Evolutionary conservation across 2,888 invertebrate species (phyloP), one percentile per base, ranked within the genome.

Genomic region (Deroplatys truncata): DNA sequence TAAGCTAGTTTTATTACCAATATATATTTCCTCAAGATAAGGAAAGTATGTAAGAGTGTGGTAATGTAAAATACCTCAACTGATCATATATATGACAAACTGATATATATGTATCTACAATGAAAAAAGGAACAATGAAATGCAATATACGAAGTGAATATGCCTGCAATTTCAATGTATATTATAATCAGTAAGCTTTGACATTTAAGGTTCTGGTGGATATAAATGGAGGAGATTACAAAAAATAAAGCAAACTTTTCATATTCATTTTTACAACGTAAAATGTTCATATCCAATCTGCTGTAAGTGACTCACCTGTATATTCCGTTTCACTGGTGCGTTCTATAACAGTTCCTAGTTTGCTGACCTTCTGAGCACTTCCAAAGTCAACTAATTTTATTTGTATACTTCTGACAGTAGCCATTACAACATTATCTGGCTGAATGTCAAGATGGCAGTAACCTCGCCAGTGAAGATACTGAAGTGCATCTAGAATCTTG

Each of bases 401-500:
- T 93, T 98, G 97, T 15, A 97, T 95, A 0, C 97, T 96, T 91
- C 98, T 94, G 28, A 98, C 96, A 0, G 97, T 96, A 1, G 97
- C 96, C 97, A 99, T 98, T 5, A 99, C 98, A 35, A 99, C 95
- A 93, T 99, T 99, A 93, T 98, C 98, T 0, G 99, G 99, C 93
- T 99, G 98, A 87, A 99, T 94, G 93, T 98, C 97, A 91, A 98
- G 94, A 93, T 98, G 98, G 92, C 97, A 97, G 91, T 96, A 96
- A 4, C 98, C 98, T 92, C 98, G 95, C 97, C 98, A 98, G 93
- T 99, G 99, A 84, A 99, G 94, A 93, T 98, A 99, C 93, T 99
- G 98, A 0, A 99, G 94, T 0, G 96, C 99, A 92, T 98, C 98
- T 89, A 98, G 94, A 0, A 98, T 94, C 94, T 95, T 91, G 20